Conservation (phyloP, 2,888 invertebrate genomes). For the Neoscelio sp. region DNA sequence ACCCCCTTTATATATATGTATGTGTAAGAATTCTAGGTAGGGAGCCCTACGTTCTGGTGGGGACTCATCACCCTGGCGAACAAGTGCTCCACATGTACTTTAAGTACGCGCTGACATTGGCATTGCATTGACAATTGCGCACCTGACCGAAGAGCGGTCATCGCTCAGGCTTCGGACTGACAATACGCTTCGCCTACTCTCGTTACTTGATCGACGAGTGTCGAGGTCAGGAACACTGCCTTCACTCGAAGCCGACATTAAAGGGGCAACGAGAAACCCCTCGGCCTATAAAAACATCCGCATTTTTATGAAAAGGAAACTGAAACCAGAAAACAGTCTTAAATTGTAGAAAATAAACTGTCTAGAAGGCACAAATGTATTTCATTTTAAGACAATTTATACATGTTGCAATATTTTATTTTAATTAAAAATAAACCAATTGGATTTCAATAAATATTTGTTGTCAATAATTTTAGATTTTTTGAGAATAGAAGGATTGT, state of each 20-base stretch:
- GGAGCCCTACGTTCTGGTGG: slow-evolving; percentile 77
- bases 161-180: slow-evolving; percentile 22
- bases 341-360: too few relatives aligned
- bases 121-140: slow-evolving; percentile 73
- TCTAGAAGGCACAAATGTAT: too few relatives aligned
- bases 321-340: slow-evolving; percentile 28
- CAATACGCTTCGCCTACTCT: slow-evolving; percentile 44
- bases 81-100: slow-evolving; percentile 71
- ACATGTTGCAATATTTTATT: too few relatives aligned
- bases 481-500: too few relatives aligned
- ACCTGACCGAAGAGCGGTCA: slow-evolving; percentile 47
- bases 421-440: too few relatives aligned
- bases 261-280: slow-evolving; percentile 40
- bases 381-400: too few relatives aligned
- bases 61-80: slow-evolving; percentile 74
- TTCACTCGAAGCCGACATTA: slow-evolving; percentile 56
- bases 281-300: slow-evolving; percentile 14
- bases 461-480: too few relatives aligned
- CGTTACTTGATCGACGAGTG: slow-evolving; percentile 59
- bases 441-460: too few relatives aligned
- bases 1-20: slow-evolving; percentile 78
- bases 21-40: slow-evolving; percentile 74
- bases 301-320: slow-evolving; percentile 14
- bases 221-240: slow-evolving; percentile 68
- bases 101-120: slow-evolving; percentile 77